Evolutionary conservation across 2,888 invertebrate species (phyloP), one percentile per base, ranked within the genome.

Genomic region (Himalopsyche kuldschensis): DNA sequence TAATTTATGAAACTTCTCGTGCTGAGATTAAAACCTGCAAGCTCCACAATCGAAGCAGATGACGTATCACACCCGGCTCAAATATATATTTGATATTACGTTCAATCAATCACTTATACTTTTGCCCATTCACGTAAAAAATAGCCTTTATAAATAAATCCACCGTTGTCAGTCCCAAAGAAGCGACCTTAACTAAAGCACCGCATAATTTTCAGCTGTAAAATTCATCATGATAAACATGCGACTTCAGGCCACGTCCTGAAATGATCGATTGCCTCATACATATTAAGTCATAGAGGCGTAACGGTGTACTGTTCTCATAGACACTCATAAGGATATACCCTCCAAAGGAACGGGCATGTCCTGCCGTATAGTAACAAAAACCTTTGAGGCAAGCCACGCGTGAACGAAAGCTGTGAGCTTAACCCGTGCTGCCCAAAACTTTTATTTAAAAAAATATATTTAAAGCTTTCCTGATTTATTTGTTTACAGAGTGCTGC

Each of bases 231-330:
- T 20, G 5, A 55, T 75, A 27, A 10, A 75, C 75, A 24, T 27
- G 3, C 1, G 30, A 32, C 75, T 30, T 11, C 17, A 11, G n/a
- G 30, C 75, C n/a, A 24, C 11, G 30, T 48, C 48, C 31, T 20
- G 80, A 63, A 48, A 83, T 83, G 83, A 83, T 83, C 83, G 83
- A 83, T 83, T 79, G 80, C 83, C 48, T 80, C 83, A 83, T 83
- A 79, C 83, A 83, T 83, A 83, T 83, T 83, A 80, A 83, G 20
- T 20, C 20, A 55, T 4, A 20, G n/a, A 55, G 55, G 55, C 55
- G 55, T 55, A 11, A 55, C 55, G n/a, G 20, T 20, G 24, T 24
- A 55, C n/a, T 55, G 20, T 55, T 17, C 48, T 35, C 48, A 20
- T 48, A 6, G n/a, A 48, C 48, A 55, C 20, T 20, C 24, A 41